Evolutionary conservation across 1,140 invertebrate genomes (phyloP), one percentile per base, ranked within the genome.

Genomic region (Pentalonia nigronervosa): DNA sequence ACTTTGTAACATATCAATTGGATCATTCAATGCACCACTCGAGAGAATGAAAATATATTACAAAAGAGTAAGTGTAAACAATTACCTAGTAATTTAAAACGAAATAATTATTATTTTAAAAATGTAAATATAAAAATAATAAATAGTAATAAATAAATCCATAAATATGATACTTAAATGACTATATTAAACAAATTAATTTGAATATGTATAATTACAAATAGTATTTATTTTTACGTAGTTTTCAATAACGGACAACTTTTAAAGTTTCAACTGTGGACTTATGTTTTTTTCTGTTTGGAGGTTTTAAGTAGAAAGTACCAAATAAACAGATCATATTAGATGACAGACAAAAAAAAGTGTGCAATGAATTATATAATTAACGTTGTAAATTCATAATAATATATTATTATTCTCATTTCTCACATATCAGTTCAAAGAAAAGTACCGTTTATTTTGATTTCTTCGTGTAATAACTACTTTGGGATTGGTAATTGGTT

Each of bases 381-480:
- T 48, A 34, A 48, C n/a, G n/a, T 88, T 48, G 7, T 88, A 48
- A 30, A 50, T n/a, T 47, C 45, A 47, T 47, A 47, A 87, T 87
- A 47, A 48, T 87, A 87, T 45, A 87, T 48, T 21, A 87, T 48
- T 48, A n/a, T 88, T 87, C 45, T 89, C 21, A 23, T 41, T 88
- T 88, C 86, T 89, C 50, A 25, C 11, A 41, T 89, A 89, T 53
- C 56, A 89, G 88, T 56, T 89, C 21, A 56, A 89, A 89, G 30
- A 89, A 76, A 76, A 56, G 50, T 89, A 89, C 48, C 88, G 50
- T 89, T 56, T 34, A 50, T 88, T 88, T 89, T 89, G 34, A 34
- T 56, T 56, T 89, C 21, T 25, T 89, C 48, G 50, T 56, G 20
- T 34, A 87, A n/a, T n/a, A 48, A n/a, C 14, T 87, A 34, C 86